Evolutionary conservation across 2,888 invertebrate genomes (phyloP).

Genomic region (Azorinus chamasolen): DNA sequence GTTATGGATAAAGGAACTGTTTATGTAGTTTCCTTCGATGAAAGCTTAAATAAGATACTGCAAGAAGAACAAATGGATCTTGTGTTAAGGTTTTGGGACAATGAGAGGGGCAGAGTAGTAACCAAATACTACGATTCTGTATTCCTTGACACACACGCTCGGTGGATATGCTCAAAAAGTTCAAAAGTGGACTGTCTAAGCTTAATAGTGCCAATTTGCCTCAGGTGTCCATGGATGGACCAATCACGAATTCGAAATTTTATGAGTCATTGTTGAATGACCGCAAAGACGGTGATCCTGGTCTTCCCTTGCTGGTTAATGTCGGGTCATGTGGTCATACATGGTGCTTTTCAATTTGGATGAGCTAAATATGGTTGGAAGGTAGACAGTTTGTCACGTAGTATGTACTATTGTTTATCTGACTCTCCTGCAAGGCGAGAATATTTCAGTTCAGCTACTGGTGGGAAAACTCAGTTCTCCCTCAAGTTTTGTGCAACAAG

Average conservation of each 20-base stretch:
- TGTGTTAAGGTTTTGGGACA: constrained; percentile 25
- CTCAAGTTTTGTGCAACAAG: constrained; percentile 56
- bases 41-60: constrained; percentile 11
- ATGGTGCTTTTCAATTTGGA: constrained; percentile 55
- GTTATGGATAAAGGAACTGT: constrained; percentile 11
- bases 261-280: constrained; percentile 8
- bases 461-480: constrained; percentile 58
- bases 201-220: constrained; percentile 21
- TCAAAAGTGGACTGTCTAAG: constrained; percentile 16
- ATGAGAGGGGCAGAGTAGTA: constrained; percentile 15
- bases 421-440: constrained; percentile 74
- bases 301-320: constrained; percentile 36
- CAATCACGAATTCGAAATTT: constrained; percentile 42
- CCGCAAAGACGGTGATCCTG: constrained; percentile 17
- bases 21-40: constrained; percentile 24
- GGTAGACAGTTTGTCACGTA: constrained; percentile 65
- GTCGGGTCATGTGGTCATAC: constrained; percentile 60
- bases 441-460: constrained; percentile 63
- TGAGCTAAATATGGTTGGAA: constrained; percentile 43
- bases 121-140: constrained; percentile 30
- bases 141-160: constrained; percentile 27
- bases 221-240: constrained; percentile 49
- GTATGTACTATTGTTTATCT: constrained; percentile 74
- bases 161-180: constrained; percentile 12
- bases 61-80: constrained; percentile 32